Percentiles rank a stretch among this genome's conserved stretches.
phyloP scores from a whole-genome alignment of 2,888 invertebrate species.

The Melanostoma scalare region DNA sequence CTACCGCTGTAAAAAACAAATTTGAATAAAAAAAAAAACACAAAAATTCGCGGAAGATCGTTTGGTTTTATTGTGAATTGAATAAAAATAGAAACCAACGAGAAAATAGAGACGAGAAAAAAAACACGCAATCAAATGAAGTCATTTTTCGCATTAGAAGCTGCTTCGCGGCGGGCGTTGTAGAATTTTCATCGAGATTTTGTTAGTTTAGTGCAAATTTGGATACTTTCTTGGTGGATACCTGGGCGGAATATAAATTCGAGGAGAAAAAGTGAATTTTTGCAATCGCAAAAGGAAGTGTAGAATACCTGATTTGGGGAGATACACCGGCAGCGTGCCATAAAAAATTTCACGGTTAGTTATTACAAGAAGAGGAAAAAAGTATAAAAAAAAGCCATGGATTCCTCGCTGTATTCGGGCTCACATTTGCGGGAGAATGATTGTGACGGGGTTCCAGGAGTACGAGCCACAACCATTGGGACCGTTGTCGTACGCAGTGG shows the following conservation, averaged over 20 bases:
- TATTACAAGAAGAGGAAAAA: background rate
- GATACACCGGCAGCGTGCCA: slow-evolving; percentile 41
- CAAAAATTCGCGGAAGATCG: slow-evolving; percentile 5
- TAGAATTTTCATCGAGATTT: slow-evolving; percentile 45
- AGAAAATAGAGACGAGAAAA: slow-evolving; percentile 19
- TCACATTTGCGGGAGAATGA: slow-evolving; percentile 69
- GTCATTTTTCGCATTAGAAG: slow-evolving; percentile 64
- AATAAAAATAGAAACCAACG: slow-evolving; percentile 62
- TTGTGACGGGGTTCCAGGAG: slow-evolving; percentile 69
- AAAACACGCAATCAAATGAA: slow-evolving; percentile 60
- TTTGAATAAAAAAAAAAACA: background rate
- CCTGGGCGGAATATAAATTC: slow-evolving; percentile 15
- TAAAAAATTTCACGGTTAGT: slow-evolving; percentile 61
- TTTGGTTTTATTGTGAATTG: slow-evolving; percentile 35
- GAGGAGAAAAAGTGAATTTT: slow-evolving; percentile 9
- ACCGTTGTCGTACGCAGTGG: slow-evolving; percentile 95
- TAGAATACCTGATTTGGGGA: slow-evolving; percentile 54
- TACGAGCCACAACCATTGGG: slow-evolving; percentile 91
- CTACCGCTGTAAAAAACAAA: slow-evolving; percentile 17
- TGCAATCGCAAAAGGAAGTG: slow-evolving; percentile 30
- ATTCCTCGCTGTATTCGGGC: slow-evolving; percentile 81
- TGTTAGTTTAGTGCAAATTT: slow-evolving; percentile 24
- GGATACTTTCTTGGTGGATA: slow-evolving; percentile 19
- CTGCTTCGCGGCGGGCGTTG: slow-evolving; percentile 44
- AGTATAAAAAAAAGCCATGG: slow-evolving; percentile 71